These are phyloP conservation scores for Eclectus roratus DNA, from an alignment of 2,113 vertebrate genomes.

Conservation along the genomic window DNA sequence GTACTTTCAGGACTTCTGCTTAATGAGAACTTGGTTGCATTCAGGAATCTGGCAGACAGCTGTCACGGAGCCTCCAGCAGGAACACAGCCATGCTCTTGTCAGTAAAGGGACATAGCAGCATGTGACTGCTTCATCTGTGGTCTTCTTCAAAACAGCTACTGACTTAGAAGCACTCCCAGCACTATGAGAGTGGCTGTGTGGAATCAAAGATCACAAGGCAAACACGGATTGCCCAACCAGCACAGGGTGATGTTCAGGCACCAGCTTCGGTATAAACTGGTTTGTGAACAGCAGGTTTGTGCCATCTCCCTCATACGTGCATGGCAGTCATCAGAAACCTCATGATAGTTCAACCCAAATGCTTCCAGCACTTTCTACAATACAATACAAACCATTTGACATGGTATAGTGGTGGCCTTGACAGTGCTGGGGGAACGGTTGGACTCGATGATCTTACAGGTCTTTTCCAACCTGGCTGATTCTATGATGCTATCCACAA, in stretches of 20 bases:
- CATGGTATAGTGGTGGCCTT: background rate
- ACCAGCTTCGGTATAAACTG: accelerated
- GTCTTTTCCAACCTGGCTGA: background rate
- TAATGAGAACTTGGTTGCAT: background rate
- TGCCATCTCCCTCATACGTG: accelerated
- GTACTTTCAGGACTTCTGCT: background rate
- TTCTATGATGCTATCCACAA: background rate
- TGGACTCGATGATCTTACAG: background rate
- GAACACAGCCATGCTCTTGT: background rate
- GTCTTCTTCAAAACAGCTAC: background rate
- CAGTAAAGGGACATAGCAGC: background rate
- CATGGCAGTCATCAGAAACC: accelerated
- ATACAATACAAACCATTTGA: background rate
- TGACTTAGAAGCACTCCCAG: background rate
- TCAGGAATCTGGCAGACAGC: background rate
- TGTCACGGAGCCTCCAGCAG: background rate
- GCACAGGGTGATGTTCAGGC: background rate
- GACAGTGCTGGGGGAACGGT: background rate
- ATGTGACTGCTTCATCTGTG: background rate
- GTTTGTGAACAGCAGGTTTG: background rate
- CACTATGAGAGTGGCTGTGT: accelerated
- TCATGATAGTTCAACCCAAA: accelerated
- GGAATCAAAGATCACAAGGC: background rate
- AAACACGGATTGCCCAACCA: background rate
- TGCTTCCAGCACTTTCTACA: background rate